Base-by-base conservation (phyloP, 1,140 invertebrate species). In the Drosophila setifemur region DNA sequence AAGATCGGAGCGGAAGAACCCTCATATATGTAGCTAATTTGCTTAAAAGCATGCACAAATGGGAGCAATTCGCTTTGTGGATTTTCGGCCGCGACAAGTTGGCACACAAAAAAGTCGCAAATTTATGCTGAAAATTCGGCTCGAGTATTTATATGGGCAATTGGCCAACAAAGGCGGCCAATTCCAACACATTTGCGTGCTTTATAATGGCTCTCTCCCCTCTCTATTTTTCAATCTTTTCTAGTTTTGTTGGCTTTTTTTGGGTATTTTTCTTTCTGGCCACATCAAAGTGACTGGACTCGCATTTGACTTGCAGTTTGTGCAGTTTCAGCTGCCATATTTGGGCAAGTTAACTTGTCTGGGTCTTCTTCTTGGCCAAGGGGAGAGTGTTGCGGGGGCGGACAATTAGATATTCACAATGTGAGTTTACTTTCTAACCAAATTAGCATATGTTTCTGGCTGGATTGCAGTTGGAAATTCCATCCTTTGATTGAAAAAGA, bases 291-390 rank as follows among this genome's bases (percentile, higher is more conserved):
- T 79, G 75, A 85, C 73, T 77, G 42, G 57, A 49, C 43, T 66
- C 12, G 37, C 44, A 74, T 64, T 70, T 73, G 71, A 70, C 55
- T 77, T 75, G 64, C 31, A 76, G 66, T 48, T 63, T 73, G 35
- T 57, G 78, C 69, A 66, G 69, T 73, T 70, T 53, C 61, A 60
- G 47, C 74, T 61, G 66, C 81, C 79, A 85, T 67, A 71, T 83
- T 75, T 83, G 79, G 75, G 39, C 64, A 85, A 69, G 85, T 83
- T 83, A 79, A 85, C 79, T 83, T 85, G 79, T 73, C 67, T 48
- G 72, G 55, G 52, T 60, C 64, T 68, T 61, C 49, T 83, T 49
- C 67, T 48, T 47, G 54, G 14, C 14, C 23, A 16, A 31, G 21
- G 47, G 53, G 45, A 29, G 14, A 6, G 39, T 9, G 40, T 25